phyloP scores from a whole-genome alignment of 2,888 invertebrate species.

The Drosophila mimetica region DNA sequence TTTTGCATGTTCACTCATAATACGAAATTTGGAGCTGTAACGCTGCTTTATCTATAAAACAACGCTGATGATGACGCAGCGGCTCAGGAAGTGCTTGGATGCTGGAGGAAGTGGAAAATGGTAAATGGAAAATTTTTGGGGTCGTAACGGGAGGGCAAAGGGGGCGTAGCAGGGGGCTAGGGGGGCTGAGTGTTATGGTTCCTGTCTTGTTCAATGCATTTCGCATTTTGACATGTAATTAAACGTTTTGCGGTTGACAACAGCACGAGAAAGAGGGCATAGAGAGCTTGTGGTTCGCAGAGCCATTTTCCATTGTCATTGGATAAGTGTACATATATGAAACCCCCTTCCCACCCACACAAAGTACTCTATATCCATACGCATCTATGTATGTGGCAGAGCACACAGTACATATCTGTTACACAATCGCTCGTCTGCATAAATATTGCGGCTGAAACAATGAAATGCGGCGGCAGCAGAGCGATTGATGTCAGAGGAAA shows the following conservation, averaged over 20 bases:
- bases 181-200: conserved; percentile 27
- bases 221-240: conserved; percentile 71
- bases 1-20: conserved; percentile 72
- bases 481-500: conserved; percentile 67
- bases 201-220: conserved; percentile 50
- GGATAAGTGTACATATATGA: conserved; percentile 16
- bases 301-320: conserved; percentile 39
- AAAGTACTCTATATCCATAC: neutral
- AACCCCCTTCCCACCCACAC: conserved; percentile 1
- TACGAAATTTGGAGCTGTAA: conserved; percentile 50
- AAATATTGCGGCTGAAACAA: conserved; percentile 50
- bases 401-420: conserved; percentile 7
- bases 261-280: conserved; percentile 30
- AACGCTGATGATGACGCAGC: conserved; percentile 24
- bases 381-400: neutral
- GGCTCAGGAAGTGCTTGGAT: conserved; percentile 30
- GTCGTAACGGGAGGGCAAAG: too few relatives aligned
- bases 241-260: conserved; percentile 68
- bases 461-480: conserved; percentile 43
- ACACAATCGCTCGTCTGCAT: conserved; percentile 10
- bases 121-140: conserved; percentile 14
- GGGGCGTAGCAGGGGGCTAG: neutral
- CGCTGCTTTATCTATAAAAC: conserved; percentile 60
- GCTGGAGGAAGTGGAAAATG: conserved; percentile 37
- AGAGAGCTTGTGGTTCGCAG: conserved; percentile 44